These are phyloP conservation scores for Elephantulus edwardii DNA, from an alignment of 2,113 vertebrate species.

Conservation along the genomic window DNA sequence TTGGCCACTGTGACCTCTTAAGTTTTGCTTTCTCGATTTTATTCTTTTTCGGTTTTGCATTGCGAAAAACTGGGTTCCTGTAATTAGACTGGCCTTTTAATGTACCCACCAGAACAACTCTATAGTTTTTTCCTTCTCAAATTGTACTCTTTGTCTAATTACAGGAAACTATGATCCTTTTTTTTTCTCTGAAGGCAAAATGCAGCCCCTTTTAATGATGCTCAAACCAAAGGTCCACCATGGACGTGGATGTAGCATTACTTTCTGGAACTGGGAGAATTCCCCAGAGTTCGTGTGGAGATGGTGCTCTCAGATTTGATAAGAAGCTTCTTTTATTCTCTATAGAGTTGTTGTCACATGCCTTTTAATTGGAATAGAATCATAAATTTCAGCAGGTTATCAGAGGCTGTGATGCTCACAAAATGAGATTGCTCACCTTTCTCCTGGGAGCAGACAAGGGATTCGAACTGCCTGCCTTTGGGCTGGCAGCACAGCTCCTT, in stretches of 20 bases:
- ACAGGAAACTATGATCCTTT: neutral
- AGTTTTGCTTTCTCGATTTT: slow-evolving; percentile 33
- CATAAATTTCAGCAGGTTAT: too few species aligned
- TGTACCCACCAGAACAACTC: neutral
- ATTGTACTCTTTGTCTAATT: neutral
- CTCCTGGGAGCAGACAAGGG: too few species aligned
- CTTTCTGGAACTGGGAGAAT: neutral
- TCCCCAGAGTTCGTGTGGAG: neutral
- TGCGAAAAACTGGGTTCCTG: slow-evolving; percentile 7
- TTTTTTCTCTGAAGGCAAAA: neutral
- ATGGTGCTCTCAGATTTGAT: neutral
- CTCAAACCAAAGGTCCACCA: neutral
- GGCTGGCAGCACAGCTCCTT: too few species aligned
- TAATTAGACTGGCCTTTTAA: slow-evolving; percentile 11
- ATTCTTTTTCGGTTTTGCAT: neutral
- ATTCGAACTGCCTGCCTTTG: too few species aligned
- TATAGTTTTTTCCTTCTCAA: neutral
- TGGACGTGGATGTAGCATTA: fast-evolving
- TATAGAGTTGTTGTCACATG: too few species aligned
- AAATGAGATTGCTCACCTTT: too few species aligned
- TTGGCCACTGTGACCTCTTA: neutral
- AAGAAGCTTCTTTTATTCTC: neutral
- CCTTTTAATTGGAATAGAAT: too few species aligned
- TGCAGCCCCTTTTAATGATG: neutral
- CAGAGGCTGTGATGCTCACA: too few species aligned